phyloP scores from a whole-genome alignment of 2,797 vertebrate species.

The Scyliorhinus canicula region DNA sequence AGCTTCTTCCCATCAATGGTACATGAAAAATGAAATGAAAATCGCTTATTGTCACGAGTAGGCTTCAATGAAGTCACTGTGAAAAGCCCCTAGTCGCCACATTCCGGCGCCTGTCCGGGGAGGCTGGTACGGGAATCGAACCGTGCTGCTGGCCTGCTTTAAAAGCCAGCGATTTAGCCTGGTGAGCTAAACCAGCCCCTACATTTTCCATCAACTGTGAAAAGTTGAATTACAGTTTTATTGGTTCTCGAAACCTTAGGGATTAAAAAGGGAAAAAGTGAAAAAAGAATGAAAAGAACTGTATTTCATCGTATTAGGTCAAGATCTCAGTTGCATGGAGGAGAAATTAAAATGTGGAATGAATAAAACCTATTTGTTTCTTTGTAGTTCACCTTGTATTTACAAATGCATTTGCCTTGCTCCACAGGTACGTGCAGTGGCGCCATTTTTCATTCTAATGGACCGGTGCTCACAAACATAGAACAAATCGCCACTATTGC shows the following conservation, averaged over 20 bases:
- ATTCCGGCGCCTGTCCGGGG: too few relatives aligned
- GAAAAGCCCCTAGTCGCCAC: too few relatives aligned
- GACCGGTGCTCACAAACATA: constrained; percentile 55
- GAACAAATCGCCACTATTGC: constrained; percentile 55
- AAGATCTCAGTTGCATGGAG: neutral
- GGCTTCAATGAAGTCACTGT: too few relatives aligned
- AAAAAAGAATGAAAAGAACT: neutral
- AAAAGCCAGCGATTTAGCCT: too few relatives aligned
- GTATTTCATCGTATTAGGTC: neutral
- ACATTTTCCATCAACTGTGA: neutral
- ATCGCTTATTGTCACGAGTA: too few relatives aligned
- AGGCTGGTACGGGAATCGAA: too few relatives aligned
- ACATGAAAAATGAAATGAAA: too few relatives aligned
- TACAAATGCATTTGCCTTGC: neutral
- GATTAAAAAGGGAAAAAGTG: neutral
- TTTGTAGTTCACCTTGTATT: neutral
- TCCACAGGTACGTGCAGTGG: neutral
- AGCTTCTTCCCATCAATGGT: neutral
- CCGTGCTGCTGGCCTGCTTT: too few relatives aligned
- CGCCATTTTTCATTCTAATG: neutral
- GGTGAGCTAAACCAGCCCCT: too few relatives aligned
- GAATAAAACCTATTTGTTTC: neutral
- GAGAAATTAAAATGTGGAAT: neutral
- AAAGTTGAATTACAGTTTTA: neutral
- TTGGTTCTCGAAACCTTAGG: neutral